Evolutionary conservation across 2,797 vertebrate genomes (phyloP).

Genomic region (Trachurus trachurus): DNA sequence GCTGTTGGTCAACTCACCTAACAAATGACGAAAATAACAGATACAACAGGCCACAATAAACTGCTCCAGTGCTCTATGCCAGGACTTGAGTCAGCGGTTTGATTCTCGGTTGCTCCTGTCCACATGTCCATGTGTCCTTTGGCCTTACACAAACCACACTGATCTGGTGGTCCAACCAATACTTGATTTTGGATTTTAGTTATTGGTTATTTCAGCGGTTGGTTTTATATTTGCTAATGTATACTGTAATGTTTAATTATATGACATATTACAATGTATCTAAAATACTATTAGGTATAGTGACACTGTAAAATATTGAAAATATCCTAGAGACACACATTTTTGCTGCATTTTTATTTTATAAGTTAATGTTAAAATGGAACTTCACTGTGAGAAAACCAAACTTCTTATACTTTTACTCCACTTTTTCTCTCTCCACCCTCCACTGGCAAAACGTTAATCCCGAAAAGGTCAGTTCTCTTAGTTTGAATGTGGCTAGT

Average conservation of each 20-base stretch:
- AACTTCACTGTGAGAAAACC: constrained; percentile 10
- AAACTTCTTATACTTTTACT: neutral
- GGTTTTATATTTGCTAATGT: no score
- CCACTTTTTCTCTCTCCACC: neutral
- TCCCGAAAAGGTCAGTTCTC: constrained; percentile 12
- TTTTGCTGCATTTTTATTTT: neutral
- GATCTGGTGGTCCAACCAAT: neutral
- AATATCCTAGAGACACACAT: neutral
- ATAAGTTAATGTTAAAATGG: neutral
- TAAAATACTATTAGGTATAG: neutral
- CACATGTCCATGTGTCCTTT: neutral
- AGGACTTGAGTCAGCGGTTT: constrained; percentile 4
- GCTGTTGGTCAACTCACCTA: neutral
- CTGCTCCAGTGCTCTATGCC: neutral
- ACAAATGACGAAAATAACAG: constrained; percentile 14
- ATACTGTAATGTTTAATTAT: neutral
- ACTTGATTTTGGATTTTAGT: neutral
- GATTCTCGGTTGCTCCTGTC: neutral
- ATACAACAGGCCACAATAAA: neutral
- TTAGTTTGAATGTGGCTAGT: constrained; percentile 24
- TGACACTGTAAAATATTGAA: no score
- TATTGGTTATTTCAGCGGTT: no score
- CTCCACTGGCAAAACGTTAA: constrained; percentile 7
- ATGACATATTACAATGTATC: neutral
- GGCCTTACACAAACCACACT: neutral